These are phyloP conservation scores for Conomelus anceps DNA, from an alignment of 2,888 invertebrate genomes.

Conservation along the genomic window DNA sequence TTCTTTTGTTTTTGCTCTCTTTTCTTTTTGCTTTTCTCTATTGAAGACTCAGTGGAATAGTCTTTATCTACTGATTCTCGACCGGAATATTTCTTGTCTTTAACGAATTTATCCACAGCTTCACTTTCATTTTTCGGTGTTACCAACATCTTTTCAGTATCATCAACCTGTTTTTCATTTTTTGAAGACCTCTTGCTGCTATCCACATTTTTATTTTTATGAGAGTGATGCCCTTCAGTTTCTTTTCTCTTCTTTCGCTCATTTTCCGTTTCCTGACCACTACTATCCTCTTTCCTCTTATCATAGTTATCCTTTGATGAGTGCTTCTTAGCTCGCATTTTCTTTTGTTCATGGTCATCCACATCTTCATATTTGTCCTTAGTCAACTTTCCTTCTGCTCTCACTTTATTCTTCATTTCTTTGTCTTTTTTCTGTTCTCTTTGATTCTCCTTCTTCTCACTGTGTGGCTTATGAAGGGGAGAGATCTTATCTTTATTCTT, in stretches of 20 bases:
- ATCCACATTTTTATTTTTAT: not conserved
- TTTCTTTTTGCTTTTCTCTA: not conserved
- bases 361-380: not conserved
- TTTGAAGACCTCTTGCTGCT: not conserved
- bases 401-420: not conserved
- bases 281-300: not conserved
- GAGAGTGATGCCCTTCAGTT: not conserved
- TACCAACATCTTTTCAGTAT: not conserved
- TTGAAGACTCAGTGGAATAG: not conserved
- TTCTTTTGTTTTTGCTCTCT: not conserved
- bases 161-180: not conserved
- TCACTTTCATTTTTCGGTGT: not conserved
- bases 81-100: not conserved
- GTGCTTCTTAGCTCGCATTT: not conserved
- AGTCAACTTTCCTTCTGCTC: not conserved
- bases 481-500: not conserved
- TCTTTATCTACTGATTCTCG: too few relatives aligned
- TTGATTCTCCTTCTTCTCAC: not conserved
- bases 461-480: not conserved
- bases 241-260: not conserved
- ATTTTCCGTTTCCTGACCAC: not conserved
- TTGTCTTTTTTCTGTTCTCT: not conserved
- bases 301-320: not conserved
- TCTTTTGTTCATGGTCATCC: not conserved
- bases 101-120: not conserved